A percentile compares a stretch with the other conserved stretches of the same genome.
phyloP scores from a whole-genome alignment of 1,140 invertebrate genomes.

The Bombus superbus region DNA sequence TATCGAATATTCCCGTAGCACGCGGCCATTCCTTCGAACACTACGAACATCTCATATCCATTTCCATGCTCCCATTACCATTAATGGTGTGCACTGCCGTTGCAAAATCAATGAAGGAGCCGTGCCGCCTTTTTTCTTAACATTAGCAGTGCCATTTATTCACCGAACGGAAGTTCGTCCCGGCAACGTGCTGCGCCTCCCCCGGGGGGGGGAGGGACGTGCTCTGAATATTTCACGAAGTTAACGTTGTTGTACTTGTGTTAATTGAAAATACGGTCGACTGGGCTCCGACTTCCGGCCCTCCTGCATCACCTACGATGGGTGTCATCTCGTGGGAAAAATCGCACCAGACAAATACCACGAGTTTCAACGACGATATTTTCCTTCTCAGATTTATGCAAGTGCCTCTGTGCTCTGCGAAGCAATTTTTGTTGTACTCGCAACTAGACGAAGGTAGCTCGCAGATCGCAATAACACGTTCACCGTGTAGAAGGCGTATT shows the following conservation, averaged over 20 bases:
- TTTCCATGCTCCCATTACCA: slow-evolving; percentile 49
- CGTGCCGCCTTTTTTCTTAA: slow-evolving; percentile 23
- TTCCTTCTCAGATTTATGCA: slow-evolving; percentile 7
- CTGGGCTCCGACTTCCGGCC: not conserved
- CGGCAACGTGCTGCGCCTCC: slow-evolving; percentile 5
- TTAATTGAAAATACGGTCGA: slow-evolving; percentile 53
- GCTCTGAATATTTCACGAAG: slow-evolving; percentile 62
- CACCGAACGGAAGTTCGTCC: slow-evolving; percentile 30
- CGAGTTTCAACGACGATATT: not conserved
- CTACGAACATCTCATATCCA: slow-evolving; percentile 26
- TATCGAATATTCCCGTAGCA: slow-evolving; percentile 18
- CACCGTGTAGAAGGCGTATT: no score
- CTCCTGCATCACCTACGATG: not conserved
- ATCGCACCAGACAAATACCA: not conserved
- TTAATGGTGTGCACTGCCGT: slow-evolving; percentile 45
- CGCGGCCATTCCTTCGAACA: slow-evolving; percentile 6
- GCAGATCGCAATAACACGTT: no score
- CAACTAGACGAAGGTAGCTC: no score
- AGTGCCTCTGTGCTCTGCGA: not conserved
- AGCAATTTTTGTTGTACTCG: no score
- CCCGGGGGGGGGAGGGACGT: no score
- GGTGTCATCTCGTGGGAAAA: not conserved
- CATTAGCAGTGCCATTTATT: slow-evolving; percentile 58
- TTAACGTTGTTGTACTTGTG: slow-evolving; percentile 63
- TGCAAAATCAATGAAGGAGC: slow-evolving; percentile 49